These are phyloP conservation scores for Rhizomys pruinosus DNA, from an alignment of 2,113 vertebrate species.

Conservation along the genomic window DNA sequence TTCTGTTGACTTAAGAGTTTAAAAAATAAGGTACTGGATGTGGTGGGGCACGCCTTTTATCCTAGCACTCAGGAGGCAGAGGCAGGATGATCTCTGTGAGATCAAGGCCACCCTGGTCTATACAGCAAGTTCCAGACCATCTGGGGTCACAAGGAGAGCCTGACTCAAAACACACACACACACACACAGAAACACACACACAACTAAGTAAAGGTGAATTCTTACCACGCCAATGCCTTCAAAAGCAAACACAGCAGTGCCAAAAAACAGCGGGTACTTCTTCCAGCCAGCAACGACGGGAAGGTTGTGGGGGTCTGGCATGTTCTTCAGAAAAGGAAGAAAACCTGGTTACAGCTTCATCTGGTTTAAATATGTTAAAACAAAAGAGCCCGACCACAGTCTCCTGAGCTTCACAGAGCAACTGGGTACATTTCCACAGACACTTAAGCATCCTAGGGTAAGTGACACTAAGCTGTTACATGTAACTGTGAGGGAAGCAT, in stretches of 20 bases:
- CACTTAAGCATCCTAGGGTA: background rate
- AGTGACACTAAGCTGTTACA: slow-evolving; percentile 26
- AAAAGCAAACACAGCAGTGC: slow-evolving; percentile 93
- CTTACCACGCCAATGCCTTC: slow-evolving; percentile 94
- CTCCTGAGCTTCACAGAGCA: slow-evolving; percentile 27
- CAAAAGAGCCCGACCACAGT: slow-evolving; percentile 25
- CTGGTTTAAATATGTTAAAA: slow-evolving; percentile 30
- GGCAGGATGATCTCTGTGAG: too few species aligned
- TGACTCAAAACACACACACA: too few species aligned
- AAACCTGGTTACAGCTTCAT: background rate
- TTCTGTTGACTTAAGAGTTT: slow-evolving; percentile 23
- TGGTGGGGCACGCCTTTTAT: too few species aligned
- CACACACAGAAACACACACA: too few species aligned
- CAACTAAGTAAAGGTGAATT: slow-evolving; percentile 63
- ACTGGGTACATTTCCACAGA: background rate
- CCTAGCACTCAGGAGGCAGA: too few species aligned
- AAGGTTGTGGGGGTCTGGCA: slow-evolving; percentile 86
- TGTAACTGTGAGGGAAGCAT: background rate
- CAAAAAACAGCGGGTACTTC: slow-evolving; percentile 92
- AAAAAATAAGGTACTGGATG: background rate
- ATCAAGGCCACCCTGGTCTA: too few species aligned
- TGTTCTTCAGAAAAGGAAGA: slow-evolving; percentile 82
- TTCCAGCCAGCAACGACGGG: slow-evolving; percentile 88
- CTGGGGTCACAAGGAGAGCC: too few species aligned
- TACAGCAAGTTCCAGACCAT: too few species aligned